Percentiles rank a stretch among this genome's conserved stretches.
These are phyloP conservation scores for Plagodis dolabraria DNA, from an alignment of 2,888 invertebrate genomes.

Conservation along the genomic window DNA sequence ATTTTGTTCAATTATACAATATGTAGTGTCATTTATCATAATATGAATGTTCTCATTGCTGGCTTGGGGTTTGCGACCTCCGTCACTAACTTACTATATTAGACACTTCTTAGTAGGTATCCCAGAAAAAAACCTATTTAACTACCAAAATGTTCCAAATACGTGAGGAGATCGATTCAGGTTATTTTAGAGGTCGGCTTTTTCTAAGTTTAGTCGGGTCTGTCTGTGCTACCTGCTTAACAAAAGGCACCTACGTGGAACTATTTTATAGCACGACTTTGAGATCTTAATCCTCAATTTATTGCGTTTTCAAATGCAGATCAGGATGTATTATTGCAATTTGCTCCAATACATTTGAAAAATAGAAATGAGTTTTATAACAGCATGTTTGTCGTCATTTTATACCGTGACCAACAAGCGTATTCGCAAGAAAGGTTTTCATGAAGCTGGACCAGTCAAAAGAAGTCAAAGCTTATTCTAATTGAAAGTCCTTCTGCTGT, in stretches of 20 bases:
- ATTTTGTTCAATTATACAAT: no score
- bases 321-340: no score
- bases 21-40: no score
- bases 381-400: neutral
- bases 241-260: conserved; percentile 54
- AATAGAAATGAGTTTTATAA: neutral
- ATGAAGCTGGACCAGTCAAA: no score
- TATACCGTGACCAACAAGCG: no score
- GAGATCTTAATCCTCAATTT: conserved; percentile 36
- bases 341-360: no score
- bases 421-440: no score
- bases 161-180: conserved; percentile 52
- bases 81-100: neutral
- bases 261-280: conserved; percentile 48
- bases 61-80: no score
- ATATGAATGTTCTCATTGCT: no score
- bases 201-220: conserved; percentile 13
- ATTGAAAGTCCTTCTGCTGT: no score
- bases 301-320: neutral
- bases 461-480: no score
- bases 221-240: conserved; percentile 36
- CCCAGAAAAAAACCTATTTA: conserved; percentile 32
- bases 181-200: conserved; percentile 44
- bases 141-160: conserved; percentile 45
- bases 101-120: conserved; percentile 1